Conservation (phyloP, 1,140 invertebrate species). For the Platorchestia sp. region DNA sequence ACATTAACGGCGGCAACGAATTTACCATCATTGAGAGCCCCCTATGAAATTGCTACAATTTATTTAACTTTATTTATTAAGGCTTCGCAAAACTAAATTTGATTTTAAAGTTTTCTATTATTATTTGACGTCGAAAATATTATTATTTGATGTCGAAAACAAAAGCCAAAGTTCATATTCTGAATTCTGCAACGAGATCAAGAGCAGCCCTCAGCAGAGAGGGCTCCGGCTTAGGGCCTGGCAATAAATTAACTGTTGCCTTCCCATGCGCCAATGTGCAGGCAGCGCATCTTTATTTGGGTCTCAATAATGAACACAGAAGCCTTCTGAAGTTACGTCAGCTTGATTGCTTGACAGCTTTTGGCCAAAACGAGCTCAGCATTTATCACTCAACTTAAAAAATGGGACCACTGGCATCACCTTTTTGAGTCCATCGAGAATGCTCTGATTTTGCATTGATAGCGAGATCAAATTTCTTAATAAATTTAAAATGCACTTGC, state of each 20-base stretch:
- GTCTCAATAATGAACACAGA: not conserved
- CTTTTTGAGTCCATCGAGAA: not conserved
- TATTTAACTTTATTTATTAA: too few species aligned
- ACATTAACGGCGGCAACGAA: too few species aligned
- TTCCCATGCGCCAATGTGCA: not conserved
- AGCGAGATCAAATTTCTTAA: not conserved
- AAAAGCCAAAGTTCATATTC: not conserved
- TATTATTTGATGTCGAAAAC: too few species aligned
- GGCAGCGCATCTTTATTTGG: not conserved
- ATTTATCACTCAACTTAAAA: not conserved
- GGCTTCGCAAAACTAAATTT: too few species aligned
- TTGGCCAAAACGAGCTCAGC: not conserved
- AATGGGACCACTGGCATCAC: not conserved
- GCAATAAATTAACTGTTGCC: not conserved
- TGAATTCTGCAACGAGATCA: not conserved
- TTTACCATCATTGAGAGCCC: too few species aligned
- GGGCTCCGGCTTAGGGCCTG: not conserved
- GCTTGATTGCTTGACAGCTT: not conserved
- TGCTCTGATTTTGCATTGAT: not conserved
- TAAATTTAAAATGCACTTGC: not conserved
- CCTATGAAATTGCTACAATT: too few species aligned
- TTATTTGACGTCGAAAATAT: too few species aligned
- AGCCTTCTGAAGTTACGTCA: not conserved
- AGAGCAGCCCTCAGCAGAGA: not conserved
- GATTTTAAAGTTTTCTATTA: too few species aligned